phyloP scores from a whole-genome alignment of 2,797 vertebrate genomes.

The Oryzias sinensis region DNA sequence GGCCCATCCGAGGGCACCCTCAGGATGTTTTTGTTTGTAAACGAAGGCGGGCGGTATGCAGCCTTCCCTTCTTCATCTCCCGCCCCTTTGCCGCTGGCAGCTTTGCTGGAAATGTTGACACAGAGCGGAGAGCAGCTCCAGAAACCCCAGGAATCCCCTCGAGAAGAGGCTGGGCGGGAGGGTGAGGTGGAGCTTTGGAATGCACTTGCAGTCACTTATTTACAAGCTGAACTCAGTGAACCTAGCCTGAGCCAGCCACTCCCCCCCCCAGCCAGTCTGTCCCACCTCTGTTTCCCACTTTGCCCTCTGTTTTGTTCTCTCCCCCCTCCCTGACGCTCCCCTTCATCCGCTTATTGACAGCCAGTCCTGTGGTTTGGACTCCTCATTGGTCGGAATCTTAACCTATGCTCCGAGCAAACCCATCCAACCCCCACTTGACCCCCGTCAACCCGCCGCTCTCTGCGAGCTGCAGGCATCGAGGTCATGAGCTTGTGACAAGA shows the following conservation, averaged over 20 bases:
- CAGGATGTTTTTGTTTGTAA: slow-evolving; percentile 72
- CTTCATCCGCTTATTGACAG: slow-evolving; percentile 48
- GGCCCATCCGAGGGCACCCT: slow-evolving; percentile 47
- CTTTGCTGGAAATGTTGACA: slow-evolving; percentile 69
- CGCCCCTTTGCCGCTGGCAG: slow-evolving; percentile 38
- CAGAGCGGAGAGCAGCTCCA: slow-evolving; percentile 58
- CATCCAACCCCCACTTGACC: slow-evolving; percentile 34
- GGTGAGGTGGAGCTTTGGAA: slow-evolving; percentile 78
- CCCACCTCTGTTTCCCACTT: slow-evolving; percentile 43
- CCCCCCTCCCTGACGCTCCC: slow-evolving; percentile 21
- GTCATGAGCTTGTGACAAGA: slow-evolving; percentile 58
- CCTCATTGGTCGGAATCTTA: slow-evolving; percentile 58
- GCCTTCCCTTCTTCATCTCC: slow-evolving; percentile 28
- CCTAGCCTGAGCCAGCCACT: slow-evolving; percentile 76
- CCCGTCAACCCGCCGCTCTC: slow-evolving; percentile 45
- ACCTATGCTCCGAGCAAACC: slow-evolving; percentile 32
- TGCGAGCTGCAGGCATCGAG: slow-evolving; percentile 30
- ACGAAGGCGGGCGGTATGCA: slow-evolving; percentile 7
- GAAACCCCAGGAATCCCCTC: slow-evolving; percentile 71
- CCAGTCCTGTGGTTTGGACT: slow-evolving; percentile 27
- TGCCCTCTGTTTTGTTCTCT: slow-evolving; percentile 44
- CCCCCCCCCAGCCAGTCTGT: slow-evolving; percentile 43
- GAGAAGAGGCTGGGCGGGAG: slow-evolving; percentile 68
- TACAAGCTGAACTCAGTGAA: slow-evolving; percentile 82
- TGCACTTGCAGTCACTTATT: slow-evolving; percentile 80